These are phyloP conservation scores for Telmatochromis sp. DNA, from an alignment of 2,113 vertebrate genomes.

Conservation along the genomic window DNA sequence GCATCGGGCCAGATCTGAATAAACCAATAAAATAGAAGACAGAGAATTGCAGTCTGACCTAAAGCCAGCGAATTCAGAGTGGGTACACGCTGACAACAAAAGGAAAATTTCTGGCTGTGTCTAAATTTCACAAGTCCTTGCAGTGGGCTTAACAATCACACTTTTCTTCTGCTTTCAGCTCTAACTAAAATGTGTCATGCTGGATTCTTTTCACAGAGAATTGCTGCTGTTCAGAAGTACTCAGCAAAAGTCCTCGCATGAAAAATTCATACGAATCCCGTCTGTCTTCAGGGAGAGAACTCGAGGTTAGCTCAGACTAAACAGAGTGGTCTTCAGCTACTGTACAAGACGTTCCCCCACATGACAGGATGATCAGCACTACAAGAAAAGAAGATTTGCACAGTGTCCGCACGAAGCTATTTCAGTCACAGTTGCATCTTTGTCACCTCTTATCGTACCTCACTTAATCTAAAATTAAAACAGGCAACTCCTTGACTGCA, in stretches of 20 bases:
- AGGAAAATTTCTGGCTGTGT: not conserved
- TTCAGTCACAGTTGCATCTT: not conserved
- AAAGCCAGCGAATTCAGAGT: not conserved
- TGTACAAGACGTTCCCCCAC: not conserved
- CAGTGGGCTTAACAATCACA: not conserved
- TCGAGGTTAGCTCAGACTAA: constrained; percentile 11
- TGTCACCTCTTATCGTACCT: not conserved
- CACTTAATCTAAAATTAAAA: not conserved
- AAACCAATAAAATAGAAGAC: not conserved
- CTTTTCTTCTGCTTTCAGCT: not conserved
- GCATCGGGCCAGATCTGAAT: not conserved
- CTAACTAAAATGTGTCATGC: not conserved
- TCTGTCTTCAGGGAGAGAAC: not conserved
- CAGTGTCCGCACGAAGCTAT: not conserved
- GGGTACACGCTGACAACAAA: not conserved
- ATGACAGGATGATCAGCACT: constrained; percentile 10
- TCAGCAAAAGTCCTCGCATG: constrained; percentile 1
- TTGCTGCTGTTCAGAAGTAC: not conserved
- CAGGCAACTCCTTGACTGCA: not conserved
- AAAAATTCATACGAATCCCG: constrained; percentile 18
- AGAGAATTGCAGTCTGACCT: not conserved
- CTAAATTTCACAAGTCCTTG: not conserved
- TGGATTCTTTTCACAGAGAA: constrained; percentile 9
- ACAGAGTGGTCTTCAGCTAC: not conserved
- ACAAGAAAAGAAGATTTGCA: not conserved